Evolutionary conservation across 2,797 vertebrate genomes (phyloP).

Genomic region (Hemitrygon akajei): DNA sequence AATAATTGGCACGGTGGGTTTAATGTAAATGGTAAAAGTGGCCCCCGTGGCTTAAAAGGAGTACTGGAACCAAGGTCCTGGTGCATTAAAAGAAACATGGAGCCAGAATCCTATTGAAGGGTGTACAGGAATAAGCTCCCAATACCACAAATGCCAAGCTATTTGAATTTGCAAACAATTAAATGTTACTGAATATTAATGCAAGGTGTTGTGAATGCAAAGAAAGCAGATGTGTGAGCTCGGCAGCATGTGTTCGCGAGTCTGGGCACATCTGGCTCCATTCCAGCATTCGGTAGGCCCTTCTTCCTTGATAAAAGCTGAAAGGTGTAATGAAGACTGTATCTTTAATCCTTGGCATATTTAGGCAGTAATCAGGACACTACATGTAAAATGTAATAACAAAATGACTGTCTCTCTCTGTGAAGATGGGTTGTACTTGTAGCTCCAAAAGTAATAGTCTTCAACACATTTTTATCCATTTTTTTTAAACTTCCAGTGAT

Average conservation of each 20-base stretch:
- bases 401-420: slow-evolving; percentile 17
- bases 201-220: not conserved
- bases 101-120: no score
- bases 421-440: not conserved
- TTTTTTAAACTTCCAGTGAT: slow-evolving; percentile 18
- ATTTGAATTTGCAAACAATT: no score
- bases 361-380: not conserved
- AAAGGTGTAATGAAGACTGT: not conserved
- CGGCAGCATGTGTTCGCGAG: not conserved
- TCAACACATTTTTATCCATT: not conserved
- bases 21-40: no score
- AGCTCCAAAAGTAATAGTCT: not conserved
- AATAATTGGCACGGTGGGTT: no score
- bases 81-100: no score
- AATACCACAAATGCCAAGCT: no score
- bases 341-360: not conserved
- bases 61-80: no score
- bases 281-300: not conserved
- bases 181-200: not conserved
- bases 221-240: not conserved
- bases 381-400: not conserved
- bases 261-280: no score
- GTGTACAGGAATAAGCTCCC: no score
- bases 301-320: not conserved
- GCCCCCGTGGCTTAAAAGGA: no score